Evolutionary conservation across 2,797 vertebrate species (phyloP).

Genomic region (Aulostomus chinensis): DNA sequence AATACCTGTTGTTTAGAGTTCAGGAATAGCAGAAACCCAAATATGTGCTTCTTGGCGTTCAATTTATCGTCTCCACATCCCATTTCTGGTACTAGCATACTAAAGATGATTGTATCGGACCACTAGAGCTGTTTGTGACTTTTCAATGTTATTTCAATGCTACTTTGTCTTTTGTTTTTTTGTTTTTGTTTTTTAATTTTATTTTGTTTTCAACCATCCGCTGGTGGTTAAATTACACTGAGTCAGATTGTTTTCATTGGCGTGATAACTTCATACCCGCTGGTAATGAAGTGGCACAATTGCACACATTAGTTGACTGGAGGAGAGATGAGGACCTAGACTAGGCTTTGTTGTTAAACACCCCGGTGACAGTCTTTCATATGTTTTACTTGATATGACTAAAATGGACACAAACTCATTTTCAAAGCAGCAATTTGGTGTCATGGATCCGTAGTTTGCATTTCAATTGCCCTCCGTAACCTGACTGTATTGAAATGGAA

Average conservation of each 20-base stretch:
- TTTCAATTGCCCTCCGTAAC: constrained; percentile 42
- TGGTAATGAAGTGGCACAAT: constrained; percentile 74
- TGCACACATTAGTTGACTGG: constrained; percentile 74
- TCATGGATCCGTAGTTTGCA: constrained; percentile 29
- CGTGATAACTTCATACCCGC: constrained; percentile 66
- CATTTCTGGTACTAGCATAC: constrained; percentile 76
- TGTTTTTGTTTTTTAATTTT: neutral
- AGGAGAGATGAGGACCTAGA: constrained; percentile 72
- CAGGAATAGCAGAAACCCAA: constrained; percentile 81
- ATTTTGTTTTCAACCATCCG: constrained; percentile 41
- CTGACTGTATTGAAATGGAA: constrained; percentile 56
- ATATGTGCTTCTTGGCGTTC: constrained; percentile 64
- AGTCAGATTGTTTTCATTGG: constrained; percentile 70
- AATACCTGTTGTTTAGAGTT: constrained; percentile 72
- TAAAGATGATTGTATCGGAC: constrained; percentile 80
- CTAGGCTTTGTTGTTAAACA: constrained; percentile 45
- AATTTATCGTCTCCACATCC: constrained; percentile 63
- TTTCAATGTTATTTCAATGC: constrained; percentile 72
- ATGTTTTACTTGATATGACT: constrained; percentile 36
- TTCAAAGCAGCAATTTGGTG: constrained; percentile 37
- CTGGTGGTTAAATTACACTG: constrained; percentile 64
- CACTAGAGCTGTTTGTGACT: constrained; percentile 79
- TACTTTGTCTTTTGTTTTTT: constrained; percentile 59
- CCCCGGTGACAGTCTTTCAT: constrained; percentile 31
- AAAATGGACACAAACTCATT: constrained; percentile 40